Evolutionary conservation across 2,113 vertebrate species (phyloP).

Genomic region (Calyptommatus sinebrachiatus): DNA sequence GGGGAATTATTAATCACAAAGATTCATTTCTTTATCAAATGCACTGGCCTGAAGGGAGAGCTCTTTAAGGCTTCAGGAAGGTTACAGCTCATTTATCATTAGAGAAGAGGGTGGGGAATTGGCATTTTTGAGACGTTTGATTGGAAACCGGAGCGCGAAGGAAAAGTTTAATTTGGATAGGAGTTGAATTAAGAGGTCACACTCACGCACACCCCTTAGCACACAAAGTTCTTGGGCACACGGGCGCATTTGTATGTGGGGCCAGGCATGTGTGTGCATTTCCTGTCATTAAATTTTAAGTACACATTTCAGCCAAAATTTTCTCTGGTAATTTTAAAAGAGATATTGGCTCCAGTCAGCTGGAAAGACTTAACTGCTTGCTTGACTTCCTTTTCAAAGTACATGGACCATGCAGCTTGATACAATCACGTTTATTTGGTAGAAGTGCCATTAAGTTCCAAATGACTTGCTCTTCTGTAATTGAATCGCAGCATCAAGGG

Average conservation of each 20-base stretch:
- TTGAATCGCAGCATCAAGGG: neutral
- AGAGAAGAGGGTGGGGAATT: constrained; percentile 35
- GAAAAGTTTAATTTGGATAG: constrained; percentile 39
- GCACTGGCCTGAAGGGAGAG: constrained; percentile 70
- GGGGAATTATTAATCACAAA: constrained; percentile 77
- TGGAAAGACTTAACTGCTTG: neutral
- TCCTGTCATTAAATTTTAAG: neutral
- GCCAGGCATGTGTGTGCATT: neutral
- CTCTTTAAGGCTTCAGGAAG: constrained; percentile 65
- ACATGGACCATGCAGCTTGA: neutral
- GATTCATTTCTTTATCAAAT: constrained; percentile 81
- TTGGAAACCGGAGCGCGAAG: constrained; percentile 55
- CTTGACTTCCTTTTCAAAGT: neutral
- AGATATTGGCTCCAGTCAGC: neutral
- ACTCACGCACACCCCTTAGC: too few relatives aligned
- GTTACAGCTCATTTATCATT: constrained; percentile 65
- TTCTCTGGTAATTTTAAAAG: neutral
- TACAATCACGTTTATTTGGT: neutral
- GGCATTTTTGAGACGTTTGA: constrained; percentile 66
- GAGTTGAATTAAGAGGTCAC: constrained; percentile 22
- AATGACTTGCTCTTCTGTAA: neutral
- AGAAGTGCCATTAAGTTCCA: neutral
- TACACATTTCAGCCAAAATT: neutral
- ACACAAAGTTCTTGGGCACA: neutral
- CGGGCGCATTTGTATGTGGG: neutral